Conservation (phyloP, 2,888 invertebrate genomes). For the Boloria euphrosyne region DNA sequence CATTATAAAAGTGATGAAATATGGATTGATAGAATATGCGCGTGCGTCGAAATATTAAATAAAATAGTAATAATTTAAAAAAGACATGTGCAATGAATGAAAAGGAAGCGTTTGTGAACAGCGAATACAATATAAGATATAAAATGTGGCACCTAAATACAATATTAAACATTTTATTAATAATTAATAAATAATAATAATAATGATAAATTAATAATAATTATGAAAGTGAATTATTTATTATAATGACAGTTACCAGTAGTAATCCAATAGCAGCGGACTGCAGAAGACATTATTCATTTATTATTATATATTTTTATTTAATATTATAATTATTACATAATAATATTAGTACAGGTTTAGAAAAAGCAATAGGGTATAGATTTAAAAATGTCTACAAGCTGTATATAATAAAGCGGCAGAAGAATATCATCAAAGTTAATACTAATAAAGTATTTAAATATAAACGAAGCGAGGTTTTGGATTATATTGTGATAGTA, state of each 20-base stretch:
- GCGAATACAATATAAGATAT: constrained; percentile 41
- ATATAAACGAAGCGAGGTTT: constrained; percentile 31
- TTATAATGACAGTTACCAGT: constrained; percentile 84
- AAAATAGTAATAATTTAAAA: constrained; percentile 17
- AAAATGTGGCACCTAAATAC: constrained; percentile 37
- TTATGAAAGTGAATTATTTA: constrained; percentile 56
- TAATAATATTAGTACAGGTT: constrained; percentile 33
- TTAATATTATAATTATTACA: constrained; percentile 42
- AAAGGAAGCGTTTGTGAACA: constrained; percentile 37
- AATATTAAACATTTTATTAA: constrained; percentile 39
- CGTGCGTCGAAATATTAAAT: constrained; percentile 29
- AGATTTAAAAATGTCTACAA: constrained; percentile 25
- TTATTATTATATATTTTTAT: constrained; percentile 57
- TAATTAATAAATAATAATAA: constrained; percentile 47
- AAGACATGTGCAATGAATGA: constrained; percentile 41
- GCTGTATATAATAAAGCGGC: constrained; percentile 29
- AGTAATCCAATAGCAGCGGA: constrained; percentile 89
- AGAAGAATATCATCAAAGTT: constrained; percentile 22
- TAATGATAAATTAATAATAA: constrained; percentile 54
- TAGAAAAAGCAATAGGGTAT: constrained; percentile 37
- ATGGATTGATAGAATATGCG: constrained; percentile 34
- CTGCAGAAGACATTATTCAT: constrained; percentile 82
- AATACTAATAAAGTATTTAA: constrained; percentile 26
- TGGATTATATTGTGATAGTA: constrained; percentile 27
- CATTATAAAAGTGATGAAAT: constrained; percentile 25